phyloP scores from a whole-genome alignment of 2,113 vertebrate genomes.

The Oncorhynchus keta region DNA sequence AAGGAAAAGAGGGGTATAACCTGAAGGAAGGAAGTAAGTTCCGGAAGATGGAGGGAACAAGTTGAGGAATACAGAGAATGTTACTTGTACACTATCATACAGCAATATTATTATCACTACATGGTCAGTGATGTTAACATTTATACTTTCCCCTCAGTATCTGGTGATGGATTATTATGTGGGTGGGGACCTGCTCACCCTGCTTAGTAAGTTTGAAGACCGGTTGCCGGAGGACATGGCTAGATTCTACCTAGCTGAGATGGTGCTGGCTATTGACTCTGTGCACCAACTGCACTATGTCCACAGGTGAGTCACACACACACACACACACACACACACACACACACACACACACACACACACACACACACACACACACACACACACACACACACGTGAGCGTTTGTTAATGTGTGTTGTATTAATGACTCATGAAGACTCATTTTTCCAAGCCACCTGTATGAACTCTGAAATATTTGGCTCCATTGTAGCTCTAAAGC shows the following conservation, averaged over 20 bases:
- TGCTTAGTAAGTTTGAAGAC: constrained; percentile 99
- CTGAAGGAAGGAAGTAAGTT: no score
- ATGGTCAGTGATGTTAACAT: no score
- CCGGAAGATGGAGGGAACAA: background rate
- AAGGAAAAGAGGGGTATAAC: background rate
- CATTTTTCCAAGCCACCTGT: no score
- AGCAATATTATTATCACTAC: no score
- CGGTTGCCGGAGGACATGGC: constrained; percentile 97
- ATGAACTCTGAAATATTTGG: no score
- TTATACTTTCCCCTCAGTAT: constrained; percentile 74
- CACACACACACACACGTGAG: background rate
- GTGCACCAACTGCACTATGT: constrained; percentile 98
- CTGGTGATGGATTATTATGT: constrained; percentile 99
- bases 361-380: background rate
- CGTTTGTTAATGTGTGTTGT: constrained; percentile 1
- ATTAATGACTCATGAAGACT: no score
- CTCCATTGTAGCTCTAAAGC: no score
- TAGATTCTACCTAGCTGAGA: constrained; percentile 96
- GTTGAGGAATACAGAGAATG: background rate
- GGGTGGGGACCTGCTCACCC: constrained; percentile 94
- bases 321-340: background rate
- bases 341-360: background rate
- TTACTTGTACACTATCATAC: no score
- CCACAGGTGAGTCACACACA: constrained; percentile 81
- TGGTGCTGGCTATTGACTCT: constrained; percentile 97